These are phyloP conservation scores for Prunella himalayana DNA, from an alignment of 2,113 vertebrate genomes.

Conservation along the genomic window DNA sequence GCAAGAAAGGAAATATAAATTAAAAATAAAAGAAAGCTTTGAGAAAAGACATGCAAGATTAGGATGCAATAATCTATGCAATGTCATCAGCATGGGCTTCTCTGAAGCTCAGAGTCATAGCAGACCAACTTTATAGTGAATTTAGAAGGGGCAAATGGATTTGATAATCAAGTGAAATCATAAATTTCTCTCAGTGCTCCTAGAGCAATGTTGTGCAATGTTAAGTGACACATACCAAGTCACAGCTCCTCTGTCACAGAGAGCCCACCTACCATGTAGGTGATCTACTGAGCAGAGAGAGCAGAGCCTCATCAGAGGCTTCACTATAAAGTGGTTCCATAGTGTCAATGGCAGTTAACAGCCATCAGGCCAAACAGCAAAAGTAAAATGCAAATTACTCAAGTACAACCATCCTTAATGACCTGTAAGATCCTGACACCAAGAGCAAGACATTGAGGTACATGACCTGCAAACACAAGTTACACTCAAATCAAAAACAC, in stretches of 20 bases:
- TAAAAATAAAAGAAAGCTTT: conserved; percentile 49
- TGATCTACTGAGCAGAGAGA: not conserved
- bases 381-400: conserved; percentile 42
- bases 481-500: not conserved
- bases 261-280: not conserved
- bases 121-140: conserved; percentile 58
- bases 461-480: not conserved
- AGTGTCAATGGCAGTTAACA: conserved; percentile 16
- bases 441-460: not conserved
- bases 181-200: not conserved
- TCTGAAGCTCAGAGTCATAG: conserved; percentile 13
- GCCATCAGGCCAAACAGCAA: conserved; percentile 35
- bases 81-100: conserved; percentile 3
- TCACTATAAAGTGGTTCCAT: conserved; percentile 57
- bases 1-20: conserved; percentile 73
- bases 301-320: not conserved
- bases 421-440: not conserved
- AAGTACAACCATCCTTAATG: not conserved
- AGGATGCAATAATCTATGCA: conserved; percentile 53
- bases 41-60: conserved; percentile 67
- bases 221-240: not conserved
- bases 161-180: not conserved
- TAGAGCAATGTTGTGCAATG: not conserved
- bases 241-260: not conserved
- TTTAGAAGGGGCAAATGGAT: not conserved